Evolutionary conservation across 2,113 vertebrate genomes (phyloP).

Genomic region (Colius striatus): DNA sequence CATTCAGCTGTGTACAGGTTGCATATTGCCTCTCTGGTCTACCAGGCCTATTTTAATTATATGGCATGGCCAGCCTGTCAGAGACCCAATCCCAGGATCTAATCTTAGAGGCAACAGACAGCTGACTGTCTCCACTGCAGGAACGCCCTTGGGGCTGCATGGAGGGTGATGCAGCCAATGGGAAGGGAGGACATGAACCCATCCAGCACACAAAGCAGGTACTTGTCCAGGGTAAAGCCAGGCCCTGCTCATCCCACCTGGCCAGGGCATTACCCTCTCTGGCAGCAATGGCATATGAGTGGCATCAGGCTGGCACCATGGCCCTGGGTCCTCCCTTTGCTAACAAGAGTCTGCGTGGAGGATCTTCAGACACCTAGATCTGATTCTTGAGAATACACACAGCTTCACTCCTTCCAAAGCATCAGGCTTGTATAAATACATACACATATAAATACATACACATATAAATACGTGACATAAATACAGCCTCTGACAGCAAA

Average conservation of each 20-base stretch:
- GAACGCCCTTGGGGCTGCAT: not conserved
- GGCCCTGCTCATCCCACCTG: not conserved
- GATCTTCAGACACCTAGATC: not conserved
- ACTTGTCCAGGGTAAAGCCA: not conserved
- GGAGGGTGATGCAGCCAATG: fast-evolving
- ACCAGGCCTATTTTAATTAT: not conserved
- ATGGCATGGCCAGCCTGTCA: not conserved
- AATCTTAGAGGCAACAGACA: constrained; percentile 31
- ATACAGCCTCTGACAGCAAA: not conserved
- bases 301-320: fast-evolving
- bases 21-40: not conserved
- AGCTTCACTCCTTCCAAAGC: not conserved
- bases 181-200: not conserved
- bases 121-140: not conserved
- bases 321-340: not conserved
- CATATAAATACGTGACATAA: not conserved
- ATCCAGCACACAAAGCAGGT: not conserved
- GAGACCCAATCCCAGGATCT: constrained; percentile 12
- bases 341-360: not conserved
- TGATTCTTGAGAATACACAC: not conserved
- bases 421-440: not conserved
- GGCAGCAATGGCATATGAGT: not conserved
- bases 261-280: not conserved
- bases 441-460: not conserved
- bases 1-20: not conserved